Evolutionary conservation across 2,113 vertebrate species (phyloP), one percentile per base, ranked within the genome.

Genomic region (Cephalopterus ornatus): DNA sequence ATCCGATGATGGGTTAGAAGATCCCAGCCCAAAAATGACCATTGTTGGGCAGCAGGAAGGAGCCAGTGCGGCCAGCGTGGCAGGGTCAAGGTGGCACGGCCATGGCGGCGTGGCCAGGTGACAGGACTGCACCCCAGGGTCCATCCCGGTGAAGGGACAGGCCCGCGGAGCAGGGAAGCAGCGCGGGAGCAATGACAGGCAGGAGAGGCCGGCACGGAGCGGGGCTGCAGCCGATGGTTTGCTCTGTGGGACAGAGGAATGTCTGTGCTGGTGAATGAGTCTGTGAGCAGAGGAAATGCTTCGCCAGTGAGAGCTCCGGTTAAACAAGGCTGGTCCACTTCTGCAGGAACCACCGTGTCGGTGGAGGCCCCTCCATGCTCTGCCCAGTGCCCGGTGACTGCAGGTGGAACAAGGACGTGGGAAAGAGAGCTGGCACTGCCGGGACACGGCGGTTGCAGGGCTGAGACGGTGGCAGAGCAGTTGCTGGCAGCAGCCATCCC

Each of bases 251-350:
- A 93, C 80, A 75, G 94, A 97, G 94, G 93, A 96, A 96, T 95
- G 95, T 95, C 96, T 89, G 93, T 75, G 94, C 95, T 85, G 73
- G 68, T 76, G 86, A 77, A 77, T 1, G 77, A 86, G 83, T 19
- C 91, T 93, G 93, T 1, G 58, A 52, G 86, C 47, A n/a, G 91
- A 96, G 95, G 95, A 97, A 97, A 97, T 95, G 94, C 91, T 95
- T 96, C 81, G 86, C 95, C 94, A 81, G 47, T 89, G 94, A 95
- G 95, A 92, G 73, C 84, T 95, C 73, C 8, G 16, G 42, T 86
- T 74, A 41, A 93, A 86, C 83, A 15, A 52, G 91, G 89, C 84
- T 10, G 47, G 52, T 28, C 16, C 41, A 0, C 8, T 84, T 61
- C 89, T 92, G 84, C 3, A 0, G 58, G 61, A 79, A 82, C 56